These are phyloP conservation scores for Lathronympha strigana DNA, from an alignment of 2,888 invertebrate species.

Conservation along the genomic window DNA sequence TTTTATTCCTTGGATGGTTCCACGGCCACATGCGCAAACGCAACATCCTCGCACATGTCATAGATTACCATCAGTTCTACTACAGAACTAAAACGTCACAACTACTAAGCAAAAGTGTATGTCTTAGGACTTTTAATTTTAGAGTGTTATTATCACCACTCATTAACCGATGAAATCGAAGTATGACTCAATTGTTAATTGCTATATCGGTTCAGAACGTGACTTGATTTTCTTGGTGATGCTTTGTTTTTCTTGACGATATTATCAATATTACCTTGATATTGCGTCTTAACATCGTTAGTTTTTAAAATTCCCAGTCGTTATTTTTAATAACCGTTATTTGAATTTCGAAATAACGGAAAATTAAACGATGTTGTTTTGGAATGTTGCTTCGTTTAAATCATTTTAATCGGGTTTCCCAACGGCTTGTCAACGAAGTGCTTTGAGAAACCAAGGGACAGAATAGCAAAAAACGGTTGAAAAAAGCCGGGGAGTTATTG, in stretches of 20 bases:
- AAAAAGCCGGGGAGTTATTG: slow-evolving; percentile 51
- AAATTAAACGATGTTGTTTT: slow-evolving; percentile 12
- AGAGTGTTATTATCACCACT: slow-evolving; percentile 17
- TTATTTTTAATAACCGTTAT: slow-evolving; percentile 5
- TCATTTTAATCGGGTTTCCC: slow-evolving; percentile 22
- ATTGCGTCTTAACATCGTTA: slow-evolving; percentile 7
- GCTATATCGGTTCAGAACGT: slow-evolving; percentile 24
- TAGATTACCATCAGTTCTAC: slow-evolving; percentile 54
- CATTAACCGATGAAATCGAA: slow-evolving; percentile 39
- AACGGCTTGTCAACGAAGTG: slow-evolving; percentile 31
- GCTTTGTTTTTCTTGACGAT: slow-evolving; percentile 22
- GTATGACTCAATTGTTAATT: slow-evolving; percentile 39
- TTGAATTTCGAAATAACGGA: slow-evolving; percentile 12
- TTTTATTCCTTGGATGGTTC: slow-evolving; percentile 3
- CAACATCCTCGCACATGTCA: slow-evolving; percentile 64
- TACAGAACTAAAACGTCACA: slow-evolving; percentile 28
- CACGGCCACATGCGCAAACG: slow-evolving; percentile 58
- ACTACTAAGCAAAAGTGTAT: neutral
- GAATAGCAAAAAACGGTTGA: slow-evolving; percentile 56
- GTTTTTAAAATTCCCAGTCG: neutral
- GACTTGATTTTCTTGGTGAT: slow-evolving; percentile 26
- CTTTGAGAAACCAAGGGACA: slow-evolving; percentile 49
- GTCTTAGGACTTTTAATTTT: neutral
- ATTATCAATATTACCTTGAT: slow-evolving; percentile 8
- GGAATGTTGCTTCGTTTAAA: slow-evolving; percentile 12